Base-by-base conservation (phyloP, 1,140 invertebrate genomes). In the Hyposmocoma kahamanoa region DNA sequence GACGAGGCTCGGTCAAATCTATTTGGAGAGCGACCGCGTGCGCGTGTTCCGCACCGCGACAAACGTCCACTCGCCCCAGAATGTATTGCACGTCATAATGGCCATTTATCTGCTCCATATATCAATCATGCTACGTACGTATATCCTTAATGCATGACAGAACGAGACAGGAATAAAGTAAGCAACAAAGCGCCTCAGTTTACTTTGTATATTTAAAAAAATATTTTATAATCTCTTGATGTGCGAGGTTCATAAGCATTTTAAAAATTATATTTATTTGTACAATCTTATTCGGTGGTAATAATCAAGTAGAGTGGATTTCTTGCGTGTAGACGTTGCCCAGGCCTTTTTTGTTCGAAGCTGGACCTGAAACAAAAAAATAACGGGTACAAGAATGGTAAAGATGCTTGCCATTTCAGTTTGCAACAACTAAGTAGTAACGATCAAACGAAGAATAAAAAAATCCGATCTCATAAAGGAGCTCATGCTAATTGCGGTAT, bases 311-410 rank as follows among this genome's bases (percentile, higher is more conserved):
- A 9, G 57, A 64, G 42, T 77, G 78, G 48, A 80, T 80, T 41
- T 82, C 81, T 59, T 82, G 78, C 17, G 81, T 84, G 65, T 84
- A 84, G 28, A 84, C 81, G 53, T 84, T 84, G 34, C 78, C 79
- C 26, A 70, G 53, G 44, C 71, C 70, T 53, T 79, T 80, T 30
- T 67, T 74, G 11, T 49, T 52, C 21, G 64, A 42, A n/a, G 53
- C 50, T 48, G 67, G 50, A 62, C 69, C 81, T 84, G 71, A 19
- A 76, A 80, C 42, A 66, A 79, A 46, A 51, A 56, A 36, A 15
- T 17, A 17, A 10, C 28, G 28, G 28, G 8, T 30, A n/a, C 28
- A 30, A 30, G n/a, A 30, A 30, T 30, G 28, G 10, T n/a, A 30
- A 30, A 10, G 13, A 6, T 30, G 28, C 28, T 30, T 13, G 13